Conservation (phyloP, 1,140 invertebrate species). For the Acromyrmex echinatior region DNA sequence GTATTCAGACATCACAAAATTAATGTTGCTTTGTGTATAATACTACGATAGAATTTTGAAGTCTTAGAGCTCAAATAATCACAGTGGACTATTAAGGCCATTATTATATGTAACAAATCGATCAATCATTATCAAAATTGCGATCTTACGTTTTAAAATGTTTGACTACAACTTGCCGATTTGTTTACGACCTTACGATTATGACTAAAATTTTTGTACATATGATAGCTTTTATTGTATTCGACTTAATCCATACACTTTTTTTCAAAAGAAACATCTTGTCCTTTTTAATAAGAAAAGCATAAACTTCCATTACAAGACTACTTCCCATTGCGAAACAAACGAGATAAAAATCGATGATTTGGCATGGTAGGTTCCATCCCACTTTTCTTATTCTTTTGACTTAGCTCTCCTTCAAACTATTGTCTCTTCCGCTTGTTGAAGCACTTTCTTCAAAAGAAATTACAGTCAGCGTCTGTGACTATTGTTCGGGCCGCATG, state of each 20-base stretch:
- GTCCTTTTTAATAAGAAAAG: neutral
- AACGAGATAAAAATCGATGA: neutral
- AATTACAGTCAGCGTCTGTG: neutral
- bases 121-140: too few relatives aligned
- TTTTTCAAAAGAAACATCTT: neutral
- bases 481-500: neutral
- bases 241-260: neutral
- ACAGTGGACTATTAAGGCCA: neutral
- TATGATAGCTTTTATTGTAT: neutral
- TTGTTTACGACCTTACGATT: too few relatives aligned
- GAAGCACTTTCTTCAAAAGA: slow-evolving; percentile 9
- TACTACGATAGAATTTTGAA: neutral
- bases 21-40: neutral
- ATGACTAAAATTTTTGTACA: too few relatives aligned
- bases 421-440: slow-evolving; percentile 4
- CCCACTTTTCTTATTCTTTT: neutral
- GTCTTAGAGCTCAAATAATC: neutral
- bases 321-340: neutral
- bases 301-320: neutral
- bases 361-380: neutral
- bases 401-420: neutral
- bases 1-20: neutral
- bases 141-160: too few relatives aligned
- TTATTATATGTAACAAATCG: too few relatives aligned
- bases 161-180: too few relatives aligned